Conservation (phyloP, 2,113 vertebrate genomes). For the Caranx melampygus region DNA sequence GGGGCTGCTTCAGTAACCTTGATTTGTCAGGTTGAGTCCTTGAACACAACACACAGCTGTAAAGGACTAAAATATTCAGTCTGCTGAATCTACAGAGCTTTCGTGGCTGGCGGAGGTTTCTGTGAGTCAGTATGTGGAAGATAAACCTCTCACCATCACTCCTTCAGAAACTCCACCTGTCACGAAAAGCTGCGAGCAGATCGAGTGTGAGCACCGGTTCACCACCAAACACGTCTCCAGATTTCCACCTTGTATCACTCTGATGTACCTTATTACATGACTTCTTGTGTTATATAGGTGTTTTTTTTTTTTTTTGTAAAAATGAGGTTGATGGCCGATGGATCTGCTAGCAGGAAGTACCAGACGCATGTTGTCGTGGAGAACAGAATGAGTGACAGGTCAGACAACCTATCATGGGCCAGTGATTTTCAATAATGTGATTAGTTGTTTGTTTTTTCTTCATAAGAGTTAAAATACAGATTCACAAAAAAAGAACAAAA, state of each 20-base stretch:
- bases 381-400: constrained; percentile 39
- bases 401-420: not conserved
- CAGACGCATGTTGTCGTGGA: constrained; percentile 16
- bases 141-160: accelerated
- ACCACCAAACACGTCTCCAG: not conserved
- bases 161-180: constrained; percentile 15
- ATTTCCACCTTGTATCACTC: not conserved
- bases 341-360: not conserved
- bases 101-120: not conserved
- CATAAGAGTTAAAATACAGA: not conserved
- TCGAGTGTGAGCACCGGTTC: not conserved
- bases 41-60: not conserved
- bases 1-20: constrained; percentile 22
- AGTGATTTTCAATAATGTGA: constrained; percentile 19
- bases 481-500: constrained; percentile 14
- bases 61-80: constrained; percentile 1
- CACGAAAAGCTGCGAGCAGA: not conserved
- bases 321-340: not conserved
- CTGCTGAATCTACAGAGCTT: not conserved
- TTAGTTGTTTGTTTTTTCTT: constrained; percentile 6
- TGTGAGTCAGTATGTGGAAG: too few species aligned
- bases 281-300: not conserved
- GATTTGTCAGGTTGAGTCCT: not conserved
- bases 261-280: not conserved
- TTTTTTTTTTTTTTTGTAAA: not conserved